Conservation (phyloP, 2,888 invertebrate genomes). For the Drosophila monieri region DNA sequence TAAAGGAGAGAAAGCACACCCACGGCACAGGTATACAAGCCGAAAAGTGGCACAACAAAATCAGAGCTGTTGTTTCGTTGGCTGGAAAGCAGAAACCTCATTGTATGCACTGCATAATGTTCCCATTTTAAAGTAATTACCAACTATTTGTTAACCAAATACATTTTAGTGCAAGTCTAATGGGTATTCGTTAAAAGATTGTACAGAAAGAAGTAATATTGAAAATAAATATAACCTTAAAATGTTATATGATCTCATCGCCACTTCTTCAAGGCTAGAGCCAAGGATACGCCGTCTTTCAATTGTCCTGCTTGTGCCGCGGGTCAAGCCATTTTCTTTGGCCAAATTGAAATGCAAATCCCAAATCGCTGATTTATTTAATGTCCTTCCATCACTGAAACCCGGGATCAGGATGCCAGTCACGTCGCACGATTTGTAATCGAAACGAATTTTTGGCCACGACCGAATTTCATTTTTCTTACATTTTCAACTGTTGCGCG, state of each 20-base stretch:
- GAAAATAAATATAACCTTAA: neutral
- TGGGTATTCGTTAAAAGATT: neutral
- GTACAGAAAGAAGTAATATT: no score
- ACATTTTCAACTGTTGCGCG: constrained; percentile 6
- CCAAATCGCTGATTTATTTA: constrained; percentile 46
- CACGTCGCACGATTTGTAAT: constrained; percentile 75
- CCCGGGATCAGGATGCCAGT: constrained; percentile 57
- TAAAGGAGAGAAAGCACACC: constrained; percentile 11
- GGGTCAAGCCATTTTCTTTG: constrained; percentile 52
- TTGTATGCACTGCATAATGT: neutral
- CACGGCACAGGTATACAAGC: constrained; percentile 45
- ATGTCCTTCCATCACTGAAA: constrained; percentile 26
- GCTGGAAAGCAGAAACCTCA: neutral
- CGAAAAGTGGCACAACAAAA: constrained; percentile 54
- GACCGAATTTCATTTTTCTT: constrained; percentile 59
- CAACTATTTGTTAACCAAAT: constrained; percentile 44
- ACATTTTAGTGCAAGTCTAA: neutral
- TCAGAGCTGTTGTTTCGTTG: neutral
- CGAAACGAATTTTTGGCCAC: constrained; percentile 74
- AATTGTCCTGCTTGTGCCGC: constrained; percentile 49
- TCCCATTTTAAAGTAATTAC: constrained; percentile 51
- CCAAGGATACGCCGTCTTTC: constrained; percentile 6
- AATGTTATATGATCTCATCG: neutral
- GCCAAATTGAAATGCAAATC: constrained; percentile 74
- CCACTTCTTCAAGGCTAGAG: neutral